Evolutionary conservation across 2,888 invertebrate species (phyloP), one percentile per base, ranked within the genome.

Genomic region (Drosophila koepferae): DNA sequence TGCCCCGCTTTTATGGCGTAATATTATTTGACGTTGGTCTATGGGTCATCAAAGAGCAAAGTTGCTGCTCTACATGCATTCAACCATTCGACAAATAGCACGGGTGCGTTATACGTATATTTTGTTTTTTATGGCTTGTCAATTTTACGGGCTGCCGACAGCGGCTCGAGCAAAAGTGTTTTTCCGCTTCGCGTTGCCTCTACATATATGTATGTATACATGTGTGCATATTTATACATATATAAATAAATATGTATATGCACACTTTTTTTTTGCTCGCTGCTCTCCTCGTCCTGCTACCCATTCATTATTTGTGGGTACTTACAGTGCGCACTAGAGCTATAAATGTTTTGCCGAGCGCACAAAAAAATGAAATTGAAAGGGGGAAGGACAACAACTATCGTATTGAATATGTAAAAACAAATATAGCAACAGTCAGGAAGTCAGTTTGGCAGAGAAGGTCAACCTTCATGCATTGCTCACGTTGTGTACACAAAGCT

Each of bases 111-210:
- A 38, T 63, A 51, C 41, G 36, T 46, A 49, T 46, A 58, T 71
- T 63, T 28, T 28, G 5, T 28, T 28, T 28, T 82, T 87, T 82
- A 85, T 67, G 73, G 72, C 82, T 89, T 85, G 88, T 90, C 88
- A 88, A 85, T 88, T 88, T 85, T 77, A 81, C 62, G 70, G 75
- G 62, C 81, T 64, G 63, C 53, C 77, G 59, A 77, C 67, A 64
- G 63, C 46, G 64, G 64, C 58, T 60, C 43, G 36, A 53, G 59
- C 41, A 48, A 77, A 81, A 83, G 72, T 69, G 60, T 61, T 85
- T 73, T 56, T 59, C 63, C 61, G 58, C 67, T 56, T 60, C 41
- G 14, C 63, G 16, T 62, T 63, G 36, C 41, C n/a, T 8, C 41
- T 12, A n/a, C n/a, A n/a, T n/a, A 23, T 8, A 28, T 3, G 31